Evolutionary conservation across 2,888 invertebrate genomes (phyloP), one percentile per base, ranked within the genome.

Genomic region (Leucania comma): DNA sequence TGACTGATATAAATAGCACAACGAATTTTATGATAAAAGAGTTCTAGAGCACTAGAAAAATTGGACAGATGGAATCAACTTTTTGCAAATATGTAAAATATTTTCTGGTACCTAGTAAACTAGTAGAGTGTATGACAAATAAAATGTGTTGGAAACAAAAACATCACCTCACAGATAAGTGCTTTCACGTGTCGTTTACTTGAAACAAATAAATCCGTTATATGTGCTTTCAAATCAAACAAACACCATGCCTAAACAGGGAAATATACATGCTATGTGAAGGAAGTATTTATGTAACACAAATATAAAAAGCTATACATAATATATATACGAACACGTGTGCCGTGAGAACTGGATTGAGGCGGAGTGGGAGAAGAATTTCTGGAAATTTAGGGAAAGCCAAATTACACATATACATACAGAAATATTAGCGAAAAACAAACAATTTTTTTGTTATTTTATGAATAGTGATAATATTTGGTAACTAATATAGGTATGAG

Each of bases 101-200:
- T 72, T 60, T 65, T 68, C 54, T 46, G 62, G 67, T 72, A 65
- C 51, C 54, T 22, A 42, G 42, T 20, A 38, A 70, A 59, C 60
- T 67, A 38, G 60, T 50, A 70, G 35, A 60, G 35, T 22, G 58
- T 62, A 56, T 57, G 72, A 72, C 61, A 82, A 75, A 72, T 72
- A 81, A 73, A 79, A 83, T 68, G 53, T 75, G 54, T 76, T 59
- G 32, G 64, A 76, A 81, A 82, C 68, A 80, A 78, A 77, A 78
- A 80, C 72, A 79, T 69, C 66, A 76, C 75, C 74, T 76, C 65
- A 68, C 67, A 79, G 72, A 82, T 82, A 86, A 88, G 86, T 87
- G 86, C 86, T 83, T 88, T 87, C 75, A 68, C 86, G 67, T 86
- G 86, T 88, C 79, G 78, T 79, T 80, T 80, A 78, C 76, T 73